phyloP scores from a whole-genome alignment of 2,113 vertebrate genomes.

The Lipophrys pholis region DNA sequence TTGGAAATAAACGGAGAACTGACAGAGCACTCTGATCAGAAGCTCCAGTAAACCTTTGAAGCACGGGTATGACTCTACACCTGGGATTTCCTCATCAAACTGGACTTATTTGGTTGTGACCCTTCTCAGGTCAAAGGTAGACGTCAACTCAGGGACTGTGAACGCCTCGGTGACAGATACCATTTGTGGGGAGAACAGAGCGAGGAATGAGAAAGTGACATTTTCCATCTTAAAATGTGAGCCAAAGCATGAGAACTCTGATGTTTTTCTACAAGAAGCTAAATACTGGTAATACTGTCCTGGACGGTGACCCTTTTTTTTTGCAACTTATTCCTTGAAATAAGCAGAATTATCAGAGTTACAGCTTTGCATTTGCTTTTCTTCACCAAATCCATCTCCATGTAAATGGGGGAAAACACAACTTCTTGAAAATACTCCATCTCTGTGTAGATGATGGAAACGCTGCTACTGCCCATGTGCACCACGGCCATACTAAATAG shows the following conservation, averaged over 20 bases:
- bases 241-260: background rate
- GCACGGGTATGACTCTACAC: background rate
- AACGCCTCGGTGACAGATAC: constrained; percentile 1
- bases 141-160: background rate
- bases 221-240: background rate
- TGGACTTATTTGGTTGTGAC: constrained; percentile 19
- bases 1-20: background rate
- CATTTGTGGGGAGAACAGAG: constrained; percentile 7
- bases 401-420: too few relatives aligned
- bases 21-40: background rate
- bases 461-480: too few relatives aligned
- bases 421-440: too few relatives aligned
- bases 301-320: background rate
- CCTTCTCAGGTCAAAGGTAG: background rate
- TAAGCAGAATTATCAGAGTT: too few relatives aligned
- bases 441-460: too few relatives aligned
- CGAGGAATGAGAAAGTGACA: constrained; percentile 3
- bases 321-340: background rate
- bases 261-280: constrained; percentile 3
- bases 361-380: too few relatives aligned
- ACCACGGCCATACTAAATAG: too few relatives aligned
- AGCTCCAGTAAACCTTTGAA: background rate
- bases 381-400: too few relatives aligned
- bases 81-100: background rate
- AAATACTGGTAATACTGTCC: background rate